These are phyloP conservation scores for Mellivora capensis DNA, from an alignment of 2,113 vertebrate species.

Conservation along the genomic window DNA sequence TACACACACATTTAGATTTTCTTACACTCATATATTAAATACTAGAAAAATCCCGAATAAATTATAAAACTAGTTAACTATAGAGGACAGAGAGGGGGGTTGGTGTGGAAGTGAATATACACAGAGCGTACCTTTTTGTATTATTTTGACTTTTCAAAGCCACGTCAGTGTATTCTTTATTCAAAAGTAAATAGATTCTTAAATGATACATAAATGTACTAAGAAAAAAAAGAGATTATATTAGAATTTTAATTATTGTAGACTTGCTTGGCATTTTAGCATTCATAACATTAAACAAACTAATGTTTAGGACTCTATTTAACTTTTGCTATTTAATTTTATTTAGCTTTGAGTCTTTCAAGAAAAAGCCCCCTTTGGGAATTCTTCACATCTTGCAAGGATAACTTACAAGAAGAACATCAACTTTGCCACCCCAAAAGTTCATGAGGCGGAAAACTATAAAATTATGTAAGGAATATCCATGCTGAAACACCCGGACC, in stretches of 20 bases:
- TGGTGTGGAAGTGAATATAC: not conserved
- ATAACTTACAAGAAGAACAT: not conserved
- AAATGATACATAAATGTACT: not conserved
- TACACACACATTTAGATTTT: not conserved
- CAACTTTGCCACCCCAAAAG: not conserved
- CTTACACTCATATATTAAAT: not conserved
- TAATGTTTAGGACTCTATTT: not conserved
- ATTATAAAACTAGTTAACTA: not conserved
- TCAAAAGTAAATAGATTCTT: not conserved
- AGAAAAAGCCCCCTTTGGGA: not conserved
- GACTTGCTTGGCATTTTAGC: not conserved
- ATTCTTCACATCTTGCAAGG: not conserved
- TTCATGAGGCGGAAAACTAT: not conserved
- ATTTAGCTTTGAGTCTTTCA: not conserved
- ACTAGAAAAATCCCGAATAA: not conserved
- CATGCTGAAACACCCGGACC: not conserved
- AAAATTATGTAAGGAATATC: not conserved
- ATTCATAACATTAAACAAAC: not conserved
- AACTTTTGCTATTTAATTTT: not conserved
- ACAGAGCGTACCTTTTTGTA: not conserved
- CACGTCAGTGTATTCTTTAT: not conserved
- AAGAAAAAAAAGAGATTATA: not conserved
- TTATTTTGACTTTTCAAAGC: not conserved
- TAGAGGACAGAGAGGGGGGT: not conserved
- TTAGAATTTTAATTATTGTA: not conserved